phyloP scores from a whole-genome alignment of 92 coral and sea anemone genomes.

The Umimayanthus kanabou region DNA sequence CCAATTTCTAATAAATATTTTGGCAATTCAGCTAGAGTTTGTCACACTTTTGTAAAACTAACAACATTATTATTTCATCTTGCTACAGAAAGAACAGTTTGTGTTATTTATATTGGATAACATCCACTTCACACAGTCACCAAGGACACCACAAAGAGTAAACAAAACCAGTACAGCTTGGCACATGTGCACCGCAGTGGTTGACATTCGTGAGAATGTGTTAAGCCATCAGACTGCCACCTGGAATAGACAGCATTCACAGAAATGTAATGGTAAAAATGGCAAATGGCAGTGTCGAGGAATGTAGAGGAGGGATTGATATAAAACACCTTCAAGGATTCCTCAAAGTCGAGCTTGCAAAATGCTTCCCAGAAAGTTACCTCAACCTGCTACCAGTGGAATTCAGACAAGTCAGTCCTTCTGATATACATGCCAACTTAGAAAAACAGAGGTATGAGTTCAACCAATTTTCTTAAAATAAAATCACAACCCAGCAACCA shows the following conservation, averaged over 20 bases:
- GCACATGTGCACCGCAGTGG: constrained; percentile 17
- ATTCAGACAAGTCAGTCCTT: background rate
- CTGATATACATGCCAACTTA: background rate
- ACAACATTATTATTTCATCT: background rate
- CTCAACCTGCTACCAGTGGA: background rate
- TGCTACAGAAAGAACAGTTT: background rate
- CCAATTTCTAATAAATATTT: too few species aligned
- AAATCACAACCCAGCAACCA: too few species aligned
- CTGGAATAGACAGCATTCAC: background rate
- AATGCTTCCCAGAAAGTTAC: constrained; percentile 25
- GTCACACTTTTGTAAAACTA: too few species aligned
- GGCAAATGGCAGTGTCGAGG: background rate
- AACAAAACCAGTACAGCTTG: background rate
- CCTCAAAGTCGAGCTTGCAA: background rate
- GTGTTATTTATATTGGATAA: background rate
- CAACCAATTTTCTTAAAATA: too few species aligned
- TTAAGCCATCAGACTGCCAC: constrained; percentile 6
- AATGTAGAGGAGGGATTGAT: background rate
- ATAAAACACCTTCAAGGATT: background rate
- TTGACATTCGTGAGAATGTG: constrained; percentile 1
- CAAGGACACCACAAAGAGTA: background rate
- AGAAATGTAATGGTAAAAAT: background rate
- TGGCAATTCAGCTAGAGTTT: too few species aligned
- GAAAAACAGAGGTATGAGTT: background rate
- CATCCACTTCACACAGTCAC: constrained; percentile 11